Evolutionary conservation across 2,888 invertebrate genomes (phyloP), one percentile per base, ranked within the genome.

Genomic region (Acrocera orbiculus): DNA sequence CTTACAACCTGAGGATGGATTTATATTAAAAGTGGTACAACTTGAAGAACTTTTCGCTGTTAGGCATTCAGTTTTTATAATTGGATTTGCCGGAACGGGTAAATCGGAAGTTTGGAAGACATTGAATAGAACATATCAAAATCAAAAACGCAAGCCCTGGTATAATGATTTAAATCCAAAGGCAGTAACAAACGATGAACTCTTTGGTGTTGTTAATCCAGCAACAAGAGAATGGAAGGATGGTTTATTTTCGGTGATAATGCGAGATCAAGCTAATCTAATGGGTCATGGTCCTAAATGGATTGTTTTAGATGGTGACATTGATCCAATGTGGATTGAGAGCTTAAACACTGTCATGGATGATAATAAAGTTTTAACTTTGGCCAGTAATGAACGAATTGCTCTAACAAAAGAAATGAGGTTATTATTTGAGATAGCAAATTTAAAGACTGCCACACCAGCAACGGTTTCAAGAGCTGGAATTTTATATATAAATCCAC

Each of bases 271-370:
- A 64, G 86, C 90, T 2, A 89, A 89, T 55, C 69, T 89, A 67
- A 63, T 73, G 1, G 83, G 83, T 0, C 78, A 79, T 47, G 78
- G 80, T 0, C 80, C 85, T 1, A 90, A 90, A 54, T 93, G 93
- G 93, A 87, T 93, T 46, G 81, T 93, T 7, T 67, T 90, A 29
- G 93, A 93, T 56, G 92, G 93, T 13, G 92, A 93, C 52, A 92
- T 93, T 46, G 92, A 93, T 64, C 92, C 92, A 2, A 92, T 92
- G 90, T 93, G 92, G 93, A 93, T 93, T 49, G 92, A 93, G 61
- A 90, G 89, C 20, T 66, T 93, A 17, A 93, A 93, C 53, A 93
- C 92, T 4, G 75, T 93, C 13, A 93, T 93, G 92, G 93, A 93
- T 56, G 93, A 93, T 53, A 93, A 93, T 57, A 93, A 93, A 65